Evolutionary conservation across 2,888 invertebrate species (phyloP).

Genomic region (Mythimna impura): DNA sequence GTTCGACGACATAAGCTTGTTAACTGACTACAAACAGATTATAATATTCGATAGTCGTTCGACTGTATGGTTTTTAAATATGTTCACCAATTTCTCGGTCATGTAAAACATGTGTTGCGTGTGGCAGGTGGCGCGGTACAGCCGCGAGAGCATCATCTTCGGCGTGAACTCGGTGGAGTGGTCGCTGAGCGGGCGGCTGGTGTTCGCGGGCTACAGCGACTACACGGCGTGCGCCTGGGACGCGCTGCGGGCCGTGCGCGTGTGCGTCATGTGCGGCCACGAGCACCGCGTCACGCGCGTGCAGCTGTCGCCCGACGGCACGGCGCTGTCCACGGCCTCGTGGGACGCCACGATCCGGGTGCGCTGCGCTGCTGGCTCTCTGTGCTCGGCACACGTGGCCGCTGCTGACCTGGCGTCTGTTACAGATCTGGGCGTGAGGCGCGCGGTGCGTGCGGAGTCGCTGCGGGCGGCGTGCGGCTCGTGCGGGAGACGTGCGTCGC

Average conservation of each 20-base stretch:
- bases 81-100: too few species aligned
- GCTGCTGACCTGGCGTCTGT: constrained; percentile 35
- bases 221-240: constrained; percentile 99
- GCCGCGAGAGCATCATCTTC: constrained; percentile 99
- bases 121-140: constrained; percentile 94
- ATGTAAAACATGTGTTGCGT: too few species aligned
- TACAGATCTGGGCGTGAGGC: constrained; percentile 76
- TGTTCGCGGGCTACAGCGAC: constrained; percentile 99
- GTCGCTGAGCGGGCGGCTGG: constrained; percentile 97
- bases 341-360: constrained; percentile 93
- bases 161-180: constrained; percentile 99
- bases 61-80: too few species aligned
- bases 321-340: constrained; percentile 98
- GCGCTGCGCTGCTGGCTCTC: too few species aligned
- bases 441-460: not conserved
- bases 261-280: constrained; percentile 97
- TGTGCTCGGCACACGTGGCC: too few species aligned
- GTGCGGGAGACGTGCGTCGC: constrained; percentile 62
- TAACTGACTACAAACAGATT: too few species aligned
- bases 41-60: too few species aligned
- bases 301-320: constrained; percentile 98
- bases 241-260: constrained; percentile 97
- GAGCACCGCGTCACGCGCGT: constrained; percentile 98
- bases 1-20: too few species aligned
- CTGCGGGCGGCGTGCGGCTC: not conserved